Evolutionary conservation across 1,140 invertebrate genomes (phyloP), one percentile per base, ranked within the genome.

Genomic region (Eumaeus atala): DNA sequence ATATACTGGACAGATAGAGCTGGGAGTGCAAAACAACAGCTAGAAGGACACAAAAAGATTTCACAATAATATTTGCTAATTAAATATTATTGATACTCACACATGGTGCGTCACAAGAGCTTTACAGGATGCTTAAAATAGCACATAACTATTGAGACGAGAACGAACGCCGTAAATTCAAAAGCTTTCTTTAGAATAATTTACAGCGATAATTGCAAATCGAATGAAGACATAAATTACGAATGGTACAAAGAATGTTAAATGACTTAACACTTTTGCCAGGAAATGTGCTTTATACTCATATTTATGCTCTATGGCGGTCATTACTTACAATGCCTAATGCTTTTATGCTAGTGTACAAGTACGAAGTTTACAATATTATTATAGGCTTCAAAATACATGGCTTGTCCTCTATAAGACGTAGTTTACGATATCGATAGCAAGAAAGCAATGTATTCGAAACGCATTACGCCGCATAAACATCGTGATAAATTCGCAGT

Each of bases 231-330:
- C 56, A 59, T 64, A 64, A 60, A 64, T 55, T 51, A 56, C 49
- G 34, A 55, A 56, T 53, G 37, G 49, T 55, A 52, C 52, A 54
- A 56, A 49, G 64, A 72, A 62, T 72, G 59, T 55, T 52, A 58
- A 69, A 69, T 70, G 64, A 67, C 54, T 62, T 53, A 38, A 56
- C 65, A 65, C 47, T 67, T 64, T 62, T 54, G 51, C 42, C 51
- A 40, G 38, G 40, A 47, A 54, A 33, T 47, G 34, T 57, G 59
- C 60, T 72, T 71, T 74, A 72, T 70, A 61, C 55, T 61, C 51
- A 57, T 70, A 70, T 69, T 69, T 68, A 68, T 72, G 70, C 54
- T 67, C 52, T 62, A 67, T 40, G 61, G 44, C 51, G 48, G 59
- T 61, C 54, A 56, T 71, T 71, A 71, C 53, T 62, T 53, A 56